A percentile compares a stretch with the other conserved stretches of the same genome.
Evolutionary conservation across 1,140 invertebrate species (phyloP).

Genomic region (Tribolium madens): DNA sequence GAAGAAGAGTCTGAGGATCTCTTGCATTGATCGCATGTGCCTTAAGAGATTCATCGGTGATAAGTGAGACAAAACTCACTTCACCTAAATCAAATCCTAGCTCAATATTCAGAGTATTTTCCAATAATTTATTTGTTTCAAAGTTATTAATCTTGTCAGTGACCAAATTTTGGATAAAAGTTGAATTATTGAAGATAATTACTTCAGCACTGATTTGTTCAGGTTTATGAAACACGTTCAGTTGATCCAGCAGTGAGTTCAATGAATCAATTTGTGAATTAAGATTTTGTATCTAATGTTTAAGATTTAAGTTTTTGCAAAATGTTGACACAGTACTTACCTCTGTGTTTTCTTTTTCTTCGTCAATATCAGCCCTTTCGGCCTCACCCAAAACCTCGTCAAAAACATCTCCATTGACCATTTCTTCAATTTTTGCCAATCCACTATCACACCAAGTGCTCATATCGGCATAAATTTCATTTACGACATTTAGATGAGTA

Average conservation of each 20-base stretch:
- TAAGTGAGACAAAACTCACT: constrained; percentile 52
- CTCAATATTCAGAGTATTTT: constrained; percentile 55
- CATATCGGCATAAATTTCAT: constrained; percentile 54
- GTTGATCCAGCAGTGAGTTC: not conserved
- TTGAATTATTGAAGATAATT: constrained; percentile 46
- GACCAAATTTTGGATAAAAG: constrained; percentile 45
- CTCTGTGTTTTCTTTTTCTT: constrained; percentile 30
- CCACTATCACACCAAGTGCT: constrained; percentile 56
- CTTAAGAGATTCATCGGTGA: constrained; percentile 47
- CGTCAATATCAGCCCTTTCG: constrained; percentile 45
- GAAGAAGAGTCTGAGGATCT: constrained; percentile 52
- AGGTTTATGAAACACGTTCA: not conserved
- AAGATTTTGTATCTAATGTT: constrained; percentile 7
- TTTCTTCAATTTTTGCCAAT: constrained; percentile 54
- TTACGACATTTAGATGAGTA: constrained; percentile 46
- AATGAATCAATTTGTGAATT: constrained; percentile 21
- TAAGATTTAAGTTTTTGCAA: not conserved
- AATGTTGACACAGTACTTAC: not conserved
- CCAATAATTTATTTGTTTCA: constrained; percentile 48
- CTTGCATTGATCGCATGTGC: constrained; percentile 55
- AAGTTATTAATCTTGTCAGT: constrained; percentile 48
- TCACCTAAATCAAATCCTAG: constrained; percentile 49
- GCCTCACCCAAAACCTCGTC: constrained; percentile 32
- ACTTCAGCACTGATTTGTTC: constrained; percentile 34
- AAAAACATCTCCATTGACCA: constrained; percentile 30